Percentiles rank a stretch among this genome's conserved stretches.
Evolutionary conservation across 2,797 vertebrate genomes (phyloP).

Genomic region (Bovichtus variegatus): DNA sequence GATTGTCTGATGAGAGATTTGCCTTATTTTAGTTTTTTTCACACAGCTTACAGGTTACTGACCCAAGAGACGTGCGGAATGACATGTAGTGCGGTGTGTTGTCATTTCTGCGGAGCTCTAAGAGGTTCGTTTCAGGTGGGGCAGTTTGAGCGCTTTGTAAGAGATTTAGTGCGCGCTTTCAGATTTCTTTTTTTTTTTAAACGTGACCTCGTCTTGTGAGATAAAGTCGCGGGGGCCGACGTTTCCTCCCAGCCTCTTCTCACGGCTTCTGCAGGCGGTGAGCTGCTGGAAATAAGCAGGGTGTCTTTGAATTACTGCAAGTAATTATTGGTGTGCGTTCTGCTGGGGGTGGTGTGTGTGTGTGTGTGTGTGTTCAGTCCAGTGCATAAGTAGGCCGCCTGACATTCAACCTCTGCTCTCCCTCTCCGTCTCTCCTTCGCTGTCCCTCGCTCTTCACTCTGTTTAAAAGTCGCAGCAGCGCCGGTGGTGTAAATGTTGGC

Average conservation of each 20-base stretch:
- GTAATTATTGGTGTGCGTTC: slow-evolving; percentile 71
- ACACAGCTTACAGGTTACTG: not conserved
- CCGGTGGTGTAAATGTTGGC: slow-evolving; percentile 70
- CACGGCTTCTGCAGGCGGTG: slow-evolving; percentile 46
- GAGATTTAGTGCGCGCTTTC: slow-evolving; percentile 20
- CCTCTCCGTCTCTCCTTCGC: not conserved
- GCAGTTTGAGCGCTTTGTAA: not conserved
- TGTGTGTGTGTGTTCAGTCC: slow-evolving; percentile 37
- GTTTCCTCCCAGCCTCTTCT: slow-evolving; percentile 45
- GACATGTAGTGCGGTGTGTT: not conserved
- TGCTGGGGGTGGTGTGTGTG: slow-evolving; percentile 49
- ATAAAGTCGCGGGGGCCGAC: slow-evolving; percentile 24
- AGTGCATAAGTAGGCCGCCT: slow-evolving; percentile 39
- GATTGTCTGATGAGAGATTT: slow-evolving; percentile 11
- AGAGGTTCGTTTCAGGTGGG: not conserved
- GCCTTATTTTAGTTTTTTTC: not conserved
- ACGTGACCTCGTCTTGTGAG: slow-evolving; percentile 43
- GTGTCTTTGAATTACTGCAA: slow-evolving; percentile 66
- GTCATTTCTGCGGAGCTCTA: not conserved
- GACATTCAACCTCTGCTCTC: slow-evolving; percentile 40
- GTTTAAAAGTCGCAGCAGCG: slow-evolving; percentile 28
- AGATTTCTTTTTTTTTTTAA: slow-evolving; percentile 5
- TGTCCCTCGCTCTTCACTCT: slow-evolving; percentile 23
- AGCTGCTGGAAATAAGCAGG: slow-evolving; percentile 53
- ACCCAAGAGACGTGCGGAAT: not conserved